A percentile compares a stretch with the other conserved stretches of the same genome.
Evolutionary conservation across 92 coral and sea anemone species (phyloP).

Genomic region (Galaxea fascicularis): DNA sequence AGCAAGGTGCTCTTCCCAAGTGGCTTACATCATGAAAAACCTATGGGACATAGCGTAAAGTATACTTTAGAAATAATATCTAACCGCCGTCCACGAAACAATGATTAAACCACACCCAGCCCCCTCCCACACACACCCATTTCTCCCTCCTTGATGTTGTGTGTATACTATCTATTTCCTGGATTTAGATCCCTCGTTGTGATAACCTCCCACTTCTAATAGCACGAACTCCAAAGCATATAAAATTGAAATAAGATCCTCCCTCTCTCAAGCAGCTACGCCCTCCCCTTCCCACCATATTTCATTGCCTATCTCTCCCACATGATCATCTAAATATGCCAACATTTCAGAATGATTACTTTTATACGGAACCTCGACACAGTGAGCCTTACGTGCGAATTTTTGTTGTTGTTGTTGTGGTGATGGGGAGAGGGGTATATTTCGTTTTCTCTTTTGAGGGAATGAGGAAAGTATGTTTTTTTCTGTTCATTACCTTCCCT

Average conservation of each 20-base stretch:
- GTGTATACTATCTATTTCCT: conserved; percentile 31
- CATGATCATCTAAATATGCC: neutral
- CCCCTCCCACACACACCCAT: conserved; percentile 23
- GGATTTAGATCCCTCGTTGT: conserved; percentile 12
- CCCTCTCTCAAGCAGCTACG: conserved; percentile 8
- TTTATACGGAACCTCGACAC: conserved; percentile 24
- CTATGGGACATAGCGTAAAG: conserved; percentile 20
- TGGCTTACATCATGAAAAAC: conserved; percentile 18
- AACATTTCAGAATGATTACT: conserved; percentile 18
- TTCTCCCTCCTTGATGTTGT: conserved; percentile 22
- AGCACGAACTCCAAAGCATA: conserved; percentile 11
- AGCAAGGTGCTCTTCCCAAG: conserved; percentile 39
- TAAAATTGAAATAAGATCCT: conserved; percentile 15
- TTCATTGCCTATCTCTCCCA: too few relatives aligned
- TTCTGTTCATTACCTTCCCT: conserved; percentile 15
- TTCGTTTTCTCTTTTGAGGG: conserved; percentile 18
- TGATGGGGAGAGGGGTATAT: conserved; percentile 9
- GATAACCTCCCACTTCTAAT: conserved; percentile 6
- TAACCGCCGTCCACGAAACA: conserved; percentile 23
- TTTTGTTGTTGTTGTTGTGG: conserved; percentile 6
- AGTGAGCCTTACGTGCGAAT: conserved; percentile 7
- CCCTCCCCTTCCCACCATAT: conserved; percentile 2
- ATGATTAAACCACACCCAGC: neutral
- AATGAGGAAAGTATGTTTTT: conserved; percentile 14
- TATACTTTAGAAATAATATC: conserved; percentile 17